Conservation (phyloP, 1,140 invertebrate species). For the Trichomalopsis sarcophagae region DNA sequence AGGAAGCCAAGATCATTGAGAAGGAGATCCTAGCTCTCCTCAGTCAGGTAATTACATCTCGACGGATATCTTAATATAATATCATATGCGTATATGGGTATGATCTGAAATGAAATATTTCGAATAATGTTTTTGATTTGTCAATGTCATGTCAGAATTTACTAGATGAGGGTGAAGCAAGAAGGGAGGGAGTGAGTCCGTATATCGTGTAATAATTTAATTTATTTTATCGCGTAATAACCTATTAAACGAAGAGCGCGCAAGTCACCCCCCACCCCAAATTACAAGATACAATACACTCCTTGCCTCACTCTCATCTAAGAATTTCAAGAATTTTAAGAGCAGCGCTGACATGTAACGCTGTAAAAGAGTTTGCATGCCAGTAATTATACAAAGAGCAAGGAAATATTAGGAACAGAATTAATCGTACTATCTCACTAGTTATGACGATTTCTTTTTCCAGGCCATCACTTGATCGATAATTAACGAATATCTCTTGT, state of each 20-base stretch:
- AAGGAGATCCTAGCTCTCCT: slow-evolving; percentile 83
- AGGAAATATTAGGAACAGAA: background rate
- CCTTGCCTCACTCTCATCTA: slow-evolving; percentile 22
- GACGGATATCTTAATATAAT: background rate
- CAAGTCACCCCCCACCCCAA: background rate
- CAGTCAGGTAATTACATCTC: slow-evolving; percentile 76
- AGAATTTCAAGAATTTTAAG: background rate
- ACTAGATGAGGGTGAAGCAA: slow-evolving; percentile 9
- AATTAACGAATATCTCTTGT: slow-evolving; percentile 1
- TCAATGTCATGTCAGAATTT: background rate
- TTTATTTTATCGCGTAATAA: too few relatives aligned
- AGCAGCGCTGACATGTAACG: background rate
- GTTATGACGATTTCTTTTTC: slow-evolving; percentile 46
- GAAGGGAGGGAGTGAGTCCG: too few relatives aligned
- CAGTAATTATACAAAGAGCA: background rate
- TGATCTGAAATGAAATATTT: background rate
- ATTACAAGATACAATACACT: background rate
- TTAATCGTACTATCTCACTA: slow-evolving; percentile 18
- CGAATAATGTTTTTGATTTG: slow-evolving; percentile 11
- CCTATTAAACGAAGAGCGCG: background rate
- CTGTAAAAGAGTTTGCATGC: background rate
- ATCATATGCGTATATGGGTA: too few relatives aligned
- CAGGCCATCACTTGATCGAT: slow-evolving; percentile 33
- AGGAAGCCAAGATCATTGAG: slow-evolving; percentile 79
- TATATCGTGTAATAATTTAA: too few relatives aligned